phyloP scores from a whole-genome alignment of 2,113 vertebrate species.

The Protobothrops mucrosquamatus region DNA sequence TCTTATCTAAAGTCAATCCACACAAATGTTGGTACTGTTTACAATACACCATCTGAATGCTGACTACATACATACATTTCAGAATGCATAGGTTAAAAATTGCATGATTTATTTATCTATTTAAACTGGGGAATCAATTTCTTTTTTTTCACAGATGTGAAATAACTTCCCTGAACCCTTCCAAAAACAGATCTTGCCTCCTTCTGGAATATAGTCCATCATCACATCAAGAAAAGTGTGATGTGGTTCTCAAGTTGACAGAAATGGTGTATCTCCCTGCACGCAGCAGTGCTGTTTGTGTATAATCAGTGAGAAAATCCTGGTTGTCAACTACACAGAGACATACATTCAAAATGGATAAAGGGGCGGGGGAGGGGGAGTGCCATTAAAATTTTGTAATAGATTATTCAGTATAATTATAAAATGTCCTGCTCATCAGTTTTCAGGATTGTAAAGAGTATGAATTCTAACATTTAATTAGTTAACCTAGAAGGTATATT shows the following conservation, averaged over 20 bases:
- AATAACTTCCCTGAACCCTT: neutral
- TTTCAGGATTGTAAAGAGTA: neutral
- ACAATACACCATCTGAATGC: too few relatives aligned
- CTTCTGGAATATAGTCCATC: too few relatives aligned
- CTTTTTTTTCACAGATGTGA: neutral
- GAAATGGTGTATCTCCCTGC: too few relatives aligned
- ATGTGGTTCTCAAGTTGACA: too few relatives aligned
- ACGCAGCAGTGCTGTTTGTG: too few relatives aligned
- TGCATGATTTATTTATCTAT: neutral
- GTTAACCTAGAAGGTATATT: neutral
- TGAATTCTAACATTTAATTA: slow-evolving; percentile 24
- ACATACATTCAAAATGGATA: neutral
- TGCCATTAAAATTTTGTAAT: neutral
- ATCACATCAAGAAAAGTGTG: too few relatives aligned
- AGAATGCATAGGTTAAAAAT: neutral
- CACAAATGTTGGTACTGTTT: neutral
- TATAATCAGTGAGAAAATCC: neutral
- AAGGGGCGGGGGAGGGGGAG: neutral
- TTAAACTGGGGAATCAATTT: neutral
- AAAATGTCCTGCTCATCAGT: neutral
- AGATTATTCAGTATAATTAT: slow-evolving; percentile 1
- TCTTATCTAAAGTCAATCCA: neutral
- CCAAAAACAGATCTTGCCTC: neutral
- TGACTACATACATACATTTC: neutral
- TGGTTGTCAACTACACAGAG: neutral